phyloP scores from a whole-genome alignment of 1,140 invertebrate genomes.

The Hesperophylax magnus region DNA sequence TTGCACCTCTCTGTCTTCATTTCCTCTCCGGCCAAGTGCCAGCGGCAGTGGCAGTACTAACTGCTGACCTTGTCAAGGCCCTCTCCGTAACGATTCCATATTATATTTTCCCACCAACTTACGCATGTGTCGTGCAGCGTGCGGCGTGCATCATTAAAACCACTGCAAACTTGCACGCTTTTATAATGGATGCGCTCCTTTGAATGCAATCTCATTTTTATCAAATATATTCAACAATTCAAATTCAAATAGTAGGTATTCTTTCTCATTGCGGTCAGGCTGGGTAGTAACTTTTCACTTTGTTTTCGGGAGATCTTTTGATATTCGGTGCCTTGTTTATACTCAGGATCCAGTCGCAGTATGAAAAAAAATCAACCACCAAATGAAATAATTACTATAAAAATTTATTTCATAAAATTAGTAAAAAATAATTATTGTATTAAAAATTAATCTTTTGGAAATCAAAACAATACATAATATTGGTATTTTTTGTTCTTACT shows the following conservation, averaged over 20 bases:
- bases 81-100: not conserved
- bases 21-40: not conserved
- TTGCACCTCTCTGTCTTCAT: not conserved
- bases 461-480: too few species aligned
- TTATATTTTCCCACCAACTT: not conserved
- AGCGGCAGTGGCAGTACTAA: not conserved
- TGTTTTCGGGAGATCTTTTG: too few species aligned
- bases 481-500: too few species aligned
- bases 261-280: not conserved
- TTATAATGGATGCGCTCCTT: not conserved
- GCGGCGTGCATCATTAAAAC: not conserved
- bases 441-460: too few species aligned
- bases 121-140: not conserved
- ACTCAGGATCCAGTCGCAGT: too few species aligned
- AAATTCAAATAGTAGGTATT: not conserved
- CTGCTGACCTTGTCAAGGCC: constrained; percentile 31
- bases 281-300: too few species aligned
- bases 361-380: too few species aligned
- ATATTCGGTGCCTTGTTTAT: too few species aligned
- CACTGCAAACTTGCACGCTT: not conserved
- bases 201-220: not conserved
- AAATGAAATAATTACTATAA: too few species aligned
- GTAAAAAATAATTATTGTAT: too few species aligned
- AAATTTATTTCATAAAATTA: too few species aligned
- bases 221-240: not conserved